Base-by-base conservation (phyloP, 2,797 vertebrate genomes). In the Sebastes cheni region DNA sequence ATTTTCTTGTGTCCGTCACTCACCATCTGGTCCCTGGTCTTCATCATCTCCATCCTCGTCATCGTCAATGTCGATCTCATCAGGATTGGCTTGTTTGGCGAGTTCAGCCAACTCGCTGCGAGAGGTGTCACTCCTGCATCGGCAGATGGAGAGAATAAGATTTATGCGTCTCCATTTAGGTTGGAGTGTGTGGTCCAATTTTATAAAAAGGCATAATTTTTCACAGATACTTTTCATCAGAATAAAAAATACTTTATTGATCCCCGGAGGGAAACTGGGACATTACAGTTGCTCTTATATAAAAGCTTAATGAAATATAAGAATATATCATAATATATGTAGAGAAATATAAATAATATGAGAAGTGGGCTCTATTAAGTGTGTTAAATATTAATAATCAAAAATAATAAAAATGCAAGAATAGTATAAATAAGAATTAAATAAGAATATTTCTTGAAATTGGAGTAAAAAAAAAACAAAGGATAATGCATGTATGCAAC, bases 41-140 rank as follows among this genome's bases (percentile, higher is more conserved):
- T 95, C 97, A 5, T 97, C 96, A 0, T 94, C 95, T 1, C 95
- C 97, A 5, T 96, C 88, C 3, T 91, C 90, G 0, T 96, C 96
- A 0, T 97, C 97, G 36, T 97, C 97, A 9, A 99, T 97, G 84
- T 98, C 95, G 1, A 99, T 99, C 93, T 99, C 97, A 79, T 99
- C 98, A 0, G 97, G 97, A 91, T 99, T 99, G 62, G 95, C 96
- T 83, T 97, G 97, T 87, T 97, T 97, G 11, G 97, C 87, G 67
- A 98, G 96, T 83, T 98, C 95, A 0, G 97, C 96, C 87, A 98
- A 91, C 86, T 98, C 97, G 25, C 95, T 96, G 23, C 97, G 96
- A 69, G 97, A 97, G 0, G 97, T 95, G 62, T 99, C 97, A n/a
- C 97, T 97, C 95, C 98, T 99, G 83, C 30, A 80, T 13, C 32